These are phyloP conservation scores for Potamarius usumacintae DNA, from an alignment of 2,113 vertebrate species.

Conservation along the genomic window DNA sequence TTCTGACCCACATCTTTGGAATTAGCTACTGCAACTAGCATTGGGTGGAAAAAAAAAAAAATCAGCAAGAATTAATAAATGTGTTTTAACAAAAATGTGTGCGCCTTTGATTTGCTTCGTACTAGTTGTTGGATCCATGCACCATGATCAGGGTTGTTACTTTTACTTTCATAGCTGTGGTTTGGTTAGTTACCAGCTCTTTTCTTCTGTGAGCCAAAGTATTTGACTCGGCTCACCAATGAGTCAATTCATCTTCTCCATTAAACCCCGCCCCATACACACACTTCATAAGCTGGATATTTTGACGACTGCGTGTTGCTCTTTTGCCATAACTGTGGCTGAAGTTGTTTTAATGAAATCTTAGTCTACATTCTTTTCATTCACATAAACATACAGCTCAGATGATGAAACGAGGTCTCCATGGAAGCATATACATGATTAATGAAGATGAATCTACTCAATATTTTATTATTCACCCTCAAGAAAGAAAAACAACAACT, in stretches of 20 bases:
- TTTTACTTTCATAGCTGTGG: not conserved
- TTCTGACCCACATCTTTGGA: not conserved
- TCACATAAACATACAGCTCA: too few species aligned
- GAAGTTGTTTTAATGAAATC: not conserved
- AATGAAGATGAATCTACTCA: too few species aligned
- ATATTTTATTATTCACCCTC: too few species aligned
- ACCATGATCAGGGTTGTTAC: not conserved
- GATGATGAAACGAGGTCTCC: too few species aligned
- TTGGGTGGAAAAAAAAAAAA: not conserved
- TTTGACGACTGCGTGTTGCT: not conserved
- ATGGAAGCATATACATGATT: too few species aligned
- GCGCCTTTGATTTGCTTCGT: not conserved
- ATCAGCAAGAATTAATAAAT: not conserved
- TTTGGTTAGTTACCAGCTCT: not conserved
- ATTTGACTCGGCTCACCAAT: not conserved
- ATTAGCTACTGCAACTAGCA: not conserved
- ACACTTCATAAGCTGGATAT: not conserved
- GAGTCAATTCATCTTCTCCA: not conserved
- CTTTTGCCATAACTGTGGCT: not conserved
- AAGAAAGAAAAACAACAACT: not conserved
- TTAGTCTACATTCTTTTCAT: too few species aligned
- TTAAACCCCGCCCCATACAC: too few species aligned
- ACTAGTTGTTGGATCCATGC: not conserved
- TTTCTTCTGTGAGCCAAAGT: not conserved
- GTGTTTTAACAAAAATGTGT: not conserved